These are phyloP conservation scores for Nebria ingens DNA, from an alignment of 1,140 invertebrate species.

Conservation along the genomic window DNA sequence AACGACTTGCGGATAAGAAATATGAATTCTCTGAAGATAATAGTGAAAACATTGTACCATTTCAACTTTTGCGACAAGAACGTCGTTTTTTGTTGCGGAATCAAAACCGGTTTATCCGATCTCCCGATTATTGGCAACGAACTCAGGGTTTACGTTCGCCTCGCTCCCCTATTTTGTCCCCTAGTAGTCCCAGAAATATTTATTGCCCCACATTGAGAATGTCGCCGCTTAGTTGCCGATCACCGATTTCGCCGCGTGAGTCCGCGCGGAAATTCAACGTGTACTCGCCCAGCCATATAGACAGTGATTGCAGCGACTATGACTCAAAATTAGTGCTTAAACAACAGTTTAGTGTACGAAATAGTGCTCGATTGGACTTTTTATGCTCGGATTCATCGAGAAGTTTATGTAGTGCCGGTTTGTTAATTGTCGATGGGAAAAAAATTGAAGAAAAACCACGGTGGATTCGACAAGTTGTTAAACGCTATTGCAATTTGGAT, in stretches of 20 bases:
- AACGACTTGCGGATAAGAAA: slow-evolving; percentile 78
- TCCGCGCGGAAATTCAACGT: slow-evolving; percentile 30
- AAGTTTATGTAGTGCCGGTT: slow-evolving; percentile 18
- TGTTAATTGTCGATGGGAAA: slow-evolving; percentile 30
- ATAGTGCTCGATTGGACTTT: slow-evolving; percentile 4
- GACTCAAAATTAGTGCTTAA: slow-evolving; percentile 30
- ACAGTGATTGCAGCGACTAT: slow-evolving; percentile 31
- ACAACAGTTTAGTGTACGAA: slow-evolving; percentile 22
- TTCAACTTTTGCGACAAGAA: slow-evolving; percentile 39
- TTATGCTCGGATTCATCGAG: neutral
- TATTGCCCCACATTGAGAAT: slow-evolving; percentile 29
- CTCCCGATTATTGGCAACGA: slow-evolving; percentile 29
- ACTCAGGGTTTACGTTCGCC: slow-evolving; percentile 18
- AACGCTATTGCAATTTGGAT: slow-evolving; percentile 31
- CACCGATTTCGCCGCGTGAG: slow-evolving; percentile 32
- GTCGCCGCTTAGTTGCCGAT: slow-evolving; percentile 31
- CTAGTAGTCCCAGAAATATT: slow-evolving; percentile 27
- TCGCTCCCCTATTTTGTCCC: slow-evolving; percentile 32
- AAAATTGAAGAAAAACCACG: slow-evolving; percentile 25
- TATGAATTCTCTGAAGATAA: slow-evolving; percentile 85
- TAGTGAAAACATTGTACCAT: slow-evolving; percentile 73
- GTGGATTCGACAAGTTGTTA: slow-evolving; percentile 33
- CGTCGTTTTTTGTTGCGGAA: slow-evolving; percentile 26
- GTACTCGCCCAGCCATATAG: slow-evolving; percentile 30
- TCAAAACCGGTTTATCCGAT: slow-evolving; percentile 25